Conservation (phyloP, 2,113 vertebrate species). For the Oreochromis niloticus region DNA sequence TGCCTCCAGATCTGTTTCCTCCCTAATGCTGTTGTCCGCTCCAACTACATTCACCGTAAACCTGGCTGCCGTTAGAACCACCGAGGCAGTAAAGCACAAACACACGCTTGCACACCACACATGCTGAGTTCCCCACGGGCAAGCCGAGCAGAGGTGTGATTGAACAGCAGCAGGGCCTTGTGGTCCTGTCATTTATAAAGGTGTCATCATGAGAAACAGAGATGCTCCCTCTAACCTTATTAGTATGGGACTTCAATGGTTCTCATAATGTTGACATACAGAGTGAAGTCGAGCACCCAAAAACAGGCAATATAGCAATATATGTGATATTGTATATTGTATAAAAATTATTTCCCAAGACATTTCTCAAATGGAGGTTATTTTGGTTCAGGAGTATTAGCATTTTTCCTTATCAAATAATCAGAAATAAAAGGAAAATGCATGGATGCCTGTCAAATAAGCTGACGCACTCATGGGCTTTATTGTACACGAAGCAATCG, state of each 20-base stretch:
- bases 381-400: neutral
- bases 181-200: conserved; percentile 60
- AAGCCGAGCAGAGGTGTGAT: conserved; percentile 59
- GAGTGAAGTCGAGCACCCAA: neutral
- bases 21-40: conserved; percentile 55
- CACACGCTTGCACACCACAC: neutral
- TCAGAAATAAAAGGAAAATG: neutral
- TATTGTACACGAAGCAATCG: neutral
- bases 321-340: neutral
- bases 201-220: conserved; percentile 59
- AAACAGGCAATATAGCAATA: neutral
- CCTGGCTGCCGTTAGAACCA: conserved; percentile 20
- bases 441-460: neutral
- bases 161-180: conserved; percentile 43
- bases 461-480: neutral
- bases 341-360: neutral
- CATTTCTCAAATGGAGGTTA: neutral
- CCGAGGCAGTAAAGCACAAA: conserved; percentile 24
- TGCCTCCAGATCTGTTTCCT: conserved; percentile 54
- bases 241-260: conserved; percentile 50
- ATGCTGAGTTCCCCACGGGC: conserved; percentile 15
- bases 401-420: neutral
- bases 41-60: conserved; percentile 47
- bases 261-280: conserved; percentile 32
- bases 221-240: conserved; percentile 64